Base-by-base conservation (phyloP, 2,797 vertebrate species). In the Phrynocephalus forsythii region DNA sequence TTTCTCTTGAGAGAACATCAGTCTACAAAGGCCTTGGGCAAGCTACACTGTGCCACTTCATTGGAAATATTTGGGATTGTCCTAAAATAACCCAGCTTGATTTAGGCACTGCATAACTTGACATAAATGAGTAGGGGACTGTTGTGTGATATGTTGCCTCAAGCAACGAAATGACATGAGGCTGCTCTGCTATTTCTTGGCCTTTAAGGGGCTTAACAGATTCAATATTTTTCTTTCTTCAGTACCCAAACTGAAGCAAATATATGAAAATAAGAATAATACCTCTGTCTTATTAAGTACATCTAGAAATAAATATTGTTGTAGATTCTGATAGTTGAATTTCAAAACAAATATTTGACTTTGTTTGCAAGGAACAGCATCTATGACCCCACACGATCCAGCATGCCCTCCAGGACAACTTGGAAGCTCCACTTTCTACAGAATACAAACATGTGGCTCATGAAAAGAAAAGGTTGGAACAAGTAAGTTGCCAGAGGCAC, bases 291-390 rank as follows among this genome's bases (percentile, higher is more conserved):
- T 82, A 63, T 73, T 10, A 68, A 69, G n/a, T 77, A 13, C 73
- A 33, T 66, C 52, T 79, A 71, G 67, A 86, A 86, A 86, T 73
- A 82, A 87, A 77, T n/a, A 56, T 71, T 30, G 82, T 20, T 87
- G 28, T 67, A 60, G 28, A 60, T 20, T 5, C 79, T 50, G 50
- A 79, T 33, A n/a, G 11, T n/a, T 87, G 44, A 69, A 52, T 83
- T 20, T 78, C 73, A 44, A 67, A 83, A 77, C 81, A 87, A 87
- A 87, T 66, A 87, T 68, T 82, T 16, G 60, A 76, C 18, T 38
- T 82, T 63, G 56, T 56, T 38, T 56, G 20, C 63, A 28, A n/a
- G 44, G 73, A 83, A 71, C 66, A 60, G 66, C 69, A 73, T 78
- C 44, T 60, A 1, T 87, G 50, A 44, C 44, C 73, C 68, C 44